phyloP scores from a whole-genome alignment of 1,140 invertebrate genomes.

The Meloidogyne chitwoodi region DNA sequence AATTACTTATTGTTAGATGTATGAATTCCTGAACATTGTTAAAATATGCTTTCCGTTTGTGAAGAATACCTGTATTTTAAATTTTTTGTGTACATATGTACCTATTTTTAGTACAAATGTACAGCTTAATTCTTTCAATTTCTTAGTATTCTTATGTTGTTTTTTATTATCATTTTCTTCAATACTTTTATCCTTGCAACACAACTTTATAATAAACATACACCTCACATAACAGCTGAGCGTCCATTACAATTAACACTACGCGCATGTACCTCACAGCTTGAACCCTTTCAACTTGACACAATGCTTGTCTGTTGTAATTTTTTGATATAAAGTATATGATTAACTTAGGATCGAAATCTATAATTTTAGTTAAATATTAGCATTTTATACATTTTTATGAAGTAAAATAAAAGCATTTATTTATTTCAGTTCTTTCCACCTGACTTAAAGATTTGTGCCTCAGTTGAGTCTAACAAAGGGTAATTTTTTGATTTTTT shows the following conservation, averaged over 20 bases:
- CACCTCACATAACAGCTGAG: not conserved
- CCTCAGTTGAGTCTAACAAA: constrained; percentile 38
- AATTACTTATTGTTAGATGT: no score
- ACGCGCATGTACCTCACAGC: constrained; percentile 14
- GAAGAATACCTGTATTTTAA: no score
- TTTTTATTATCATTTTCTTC: not conserved
- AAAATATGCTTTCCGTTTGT: no score
- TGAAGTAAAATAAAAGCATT: not conserved
- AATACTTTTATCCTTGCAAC: not conserved
- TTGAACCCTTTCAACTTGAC: constrained; percentile 13
- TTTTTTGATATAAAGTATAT: no score
- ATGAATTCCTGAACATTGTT: no score
- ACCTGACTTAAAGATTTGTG: constrained; percentile 39
- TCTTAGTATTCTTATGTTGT: not conserved
- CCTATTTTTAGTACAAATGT: no score
- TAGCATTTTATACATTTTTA: no score
- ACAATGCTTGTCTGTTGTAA: constrained; percentile 19
- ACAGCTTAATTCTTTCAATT: no score
- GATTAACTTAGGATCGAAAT: no score
- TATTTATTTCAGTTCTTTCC: constrained; percentile 43
- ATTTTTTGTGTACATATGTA: no score
- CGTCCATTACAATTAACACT: constrained; percentile 1
- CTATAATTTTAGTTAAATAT: no score
- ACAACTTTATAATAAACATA: not conserved
- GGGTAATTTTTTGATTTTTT: not conserved